Percentiles rank a stretch among this genome's conserved stretches.
Conservation (phyloP, 1,140 invertebrate species). For the Drosophila sp. region DNA sequence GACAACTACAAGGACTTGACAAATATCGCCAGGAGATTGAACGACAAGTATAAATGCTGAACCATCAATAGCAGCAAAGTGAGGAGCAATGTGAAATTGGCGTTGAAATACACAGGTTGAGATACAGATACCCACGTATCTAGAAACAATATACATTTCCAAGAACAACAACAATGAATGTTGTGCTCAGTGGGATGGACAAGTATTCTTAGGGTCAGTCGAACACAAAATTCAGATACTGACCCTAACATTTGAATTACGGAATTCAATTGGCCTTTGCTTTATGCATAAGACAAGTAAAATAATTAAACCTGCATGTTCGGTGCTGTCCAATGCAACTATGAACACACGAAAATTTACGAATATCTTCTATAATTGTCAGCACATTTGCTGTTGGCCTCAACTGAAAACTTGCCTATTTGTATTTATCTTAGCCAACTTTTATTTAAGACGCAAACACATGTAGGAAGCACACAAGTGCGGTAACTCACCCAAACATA, state of each 20-base stretch:
- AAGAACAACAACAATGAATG: slow-evolving; percentile 13
- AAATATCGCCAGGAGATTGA: slow-evolving; percentile 65
- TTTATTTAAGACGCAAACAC: no score
- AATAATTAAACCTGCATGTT: no score
- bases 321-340: neutral
- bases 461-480: no score
- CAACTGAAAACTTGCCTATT: slow-evolving; percentile 61
- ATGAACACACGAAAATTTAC: neutral
- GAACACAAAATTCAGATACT: no score
- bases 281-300: no score
- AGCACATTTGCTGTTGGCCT: slow-evolving; percentile 23
- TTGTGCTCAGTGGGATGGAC: neutral
- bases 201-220: no score
- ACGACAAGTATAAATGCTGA: slow-evolving; percentile 74
- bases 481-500: no score
- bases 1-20: slow-evolving; percentile 32
- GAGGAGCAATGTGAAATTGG: slow-evolving; percentile 67
- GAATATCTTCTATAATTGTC: slow-evolving; percentile 36
- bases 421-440: slow-evolving; percentile 62
- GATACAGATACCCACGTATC: slow-evolving; percentile 14
- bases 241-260: slow-evolving; percentile 33
- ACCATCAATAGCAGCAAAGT: slow-evolving; percentile 74
- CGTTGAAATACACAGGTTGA: slow-evolving; percentile 43
- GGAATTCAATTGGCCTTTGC: slow-evolving; percentile 68
- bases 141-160: neutral